These are phyloP conservation scores for Melitaea athalia DNA, from an alignment of 2,888 invertebrate genomes.

Conservation along the genomic window DNA sequence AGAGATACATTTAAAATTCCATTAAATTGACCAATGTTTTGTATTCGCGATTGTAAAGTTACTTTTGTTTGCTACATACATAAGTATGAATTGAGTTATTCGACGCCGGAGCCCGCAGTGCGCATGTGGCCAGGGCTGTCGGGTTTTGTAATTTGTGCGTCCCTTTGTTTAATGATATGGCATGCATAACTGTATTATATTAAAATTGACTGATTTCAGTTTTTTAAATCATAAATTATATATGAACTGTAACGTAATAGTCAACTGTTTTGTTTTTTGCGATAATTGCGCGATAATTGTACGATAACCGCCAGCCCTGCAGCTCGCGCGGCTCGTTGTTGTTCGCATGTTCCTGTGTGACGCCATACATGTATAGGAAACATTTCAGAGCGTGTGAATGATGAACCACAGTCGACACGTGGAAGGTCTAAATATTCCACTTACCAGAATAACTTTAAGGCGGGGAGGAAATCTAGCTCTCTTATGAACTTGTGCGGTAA, in stretches of 20 bases:
- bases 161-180: neutral
- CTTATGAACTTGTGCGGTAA: slow-evolving; percentile 98
- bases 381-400: slow-evolving; percentile 92
- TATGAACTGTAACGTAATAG: neutral
- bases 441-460: slow-evolving; percentile 93
- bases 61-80: slow-evolving; percentile 33
- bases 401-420: slow-evolving; percentile 89
- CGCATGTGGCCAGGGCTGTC: slow-evolving; percentile 12
- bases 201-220: neutral
- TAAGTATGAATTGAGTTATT: neutral
- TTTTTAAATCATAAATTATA: neutral
- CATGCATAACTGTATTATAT: neutral
- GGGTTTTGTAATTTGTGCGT: neutral
- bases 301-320: slow-evolving; percentile 20
- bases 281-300: neutral
- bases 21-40: slow-evolving; percentile 17
- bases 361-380: slow-evolving; percentile 74
- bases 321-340: slow-evolving; percentile 26
- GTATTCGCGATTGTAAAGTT: slow-evolving; percentile 39
- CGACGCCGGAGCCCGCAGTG: slow-evolving; percentile 43
- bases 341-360: slow-evolving; percentile 53
- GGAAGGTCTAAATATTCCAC: slow-evolving; percentile 92
- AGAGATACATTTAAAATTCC: slow-evolving; percentile 19
- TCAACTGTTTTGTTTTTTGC: neutral
- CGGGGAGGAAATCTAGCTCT: slow-evolving; percentile 94